Base-by-base conservation (phyloP, 2,113 vertebrate genomes). In the Phylloscopus whistleri region DNA sequence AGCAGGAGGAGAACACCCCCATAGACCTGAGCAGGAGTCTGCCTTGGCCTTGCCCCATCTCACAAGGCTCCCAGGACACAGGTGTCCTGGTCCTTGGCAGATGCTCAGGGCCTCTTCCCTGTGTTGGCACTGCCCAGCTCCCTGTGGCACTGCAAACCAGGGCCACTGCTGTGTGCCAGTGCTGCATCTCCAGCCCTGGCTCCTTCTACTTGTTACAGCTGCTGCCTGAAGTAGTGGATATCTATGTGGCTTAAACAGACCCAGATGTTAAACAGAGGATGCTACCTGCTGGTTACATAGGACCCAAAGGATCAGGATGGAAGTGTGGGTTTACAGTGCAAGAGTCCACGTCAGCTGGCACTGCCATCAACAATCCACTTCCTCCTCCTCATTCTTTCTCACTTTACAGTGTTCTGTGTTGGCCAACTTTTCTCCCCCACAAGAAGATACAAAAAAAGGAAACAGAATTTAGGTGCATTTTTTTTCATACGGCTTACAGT, bases 91-190 rank as follows among this genome's bases (percentile, higher is more conserved):
- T 33, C 21, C 30, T 70, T 56, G 27, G 19, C 33, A 2, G 7
- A 20, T 59, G 60, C 8, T 26, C 15, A 43, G 27, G 1, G 0
- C 11, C 24, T 64, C 6, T 5, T 77, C 31, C 24, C 15, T 1
- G 2, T 48, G 46, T 33, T 5, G 8, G 26, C 1, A 2, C 43
- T 79, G 43, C 23, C 27, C 35, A 55, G 2, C 10, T 58, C 5
- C 21, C 17, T 3, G 1, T 1, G 3, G 17, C 1, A 5, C 17
- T 77, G 48, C 62, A 53, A 31, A 28, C 1, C 0, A 1, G 4
- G 12, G 12, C 4, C 16, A 41, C 1, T 3, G 39, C 9, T 2
- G 0, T 76, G 53, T 87, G 44, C 18, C 44, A 30, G 13, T 0
- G 0, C n/a, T 68, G 8, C 23, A 52, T 8, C 31, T 81, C 43